Base-by-base conservation (phyloP, 1,140 invertebrate genomes). In the Apis laboriosa region DNA sequence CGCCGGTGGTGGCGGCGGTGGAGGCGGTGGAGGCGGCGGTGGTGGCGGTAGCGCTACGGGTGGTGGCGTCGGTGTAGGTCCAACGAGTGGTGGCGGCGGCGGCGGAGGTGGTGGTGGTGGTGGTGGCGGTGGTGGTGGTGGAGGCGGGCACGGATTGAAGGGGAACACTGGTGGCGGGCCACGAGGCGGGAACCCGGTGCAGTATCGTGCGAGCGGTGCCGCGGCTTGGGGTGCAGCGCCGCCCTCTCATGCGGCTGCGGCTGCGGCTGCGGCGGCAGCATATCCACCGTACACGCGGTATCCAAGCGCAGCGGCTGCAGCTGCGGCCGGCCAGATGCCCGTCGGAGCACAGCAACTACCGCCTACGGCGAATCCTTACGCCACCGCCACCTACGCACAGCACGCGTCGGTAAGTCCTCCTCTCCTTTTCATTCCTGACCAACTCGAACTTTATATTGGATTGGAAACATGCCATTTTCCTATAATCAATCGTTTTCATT, bases 371-470 rank as follows among this genome's bases (percentile, higher is more conserved):
- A 94, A 93, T 89, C 93, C 93, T 78, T 94, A 93, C 87, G 93
- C 90, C 89, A 90, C 93, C 84, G 92, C 92, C 85, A 91, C 92
- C 84, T 94, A 94, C 90, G 91, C 92, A 86, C 93, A 93, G 68
- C 93, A 94, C 90, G 90, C 93, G 88, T 91, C 93, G 90, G 93
- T 94, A 86, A 93, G 89, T 88, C 63, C 21, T 68, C n/a, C 28
- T 53, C 17, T 56, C 73, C 72, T n/a, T 78, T 80, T 67, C 61
- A 55, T 77, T 66, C 49, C 19, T 81, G n/a, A 34, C 53, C 21
- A 24, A 9, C 24, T 63, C 28, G 28, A 28, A 49, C 19, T 77
- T 75, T 56, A 7, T 61, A 49, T 13, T 34, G 34, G 34, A n/a
- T 60, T 74, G 2, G 19, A 3, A 19, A 28, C 28, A 28, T 49